phyloP scores from a whole-genome alignment of 2,888 invertebrate species.

The Caenorhabditis sp. region DNA sequence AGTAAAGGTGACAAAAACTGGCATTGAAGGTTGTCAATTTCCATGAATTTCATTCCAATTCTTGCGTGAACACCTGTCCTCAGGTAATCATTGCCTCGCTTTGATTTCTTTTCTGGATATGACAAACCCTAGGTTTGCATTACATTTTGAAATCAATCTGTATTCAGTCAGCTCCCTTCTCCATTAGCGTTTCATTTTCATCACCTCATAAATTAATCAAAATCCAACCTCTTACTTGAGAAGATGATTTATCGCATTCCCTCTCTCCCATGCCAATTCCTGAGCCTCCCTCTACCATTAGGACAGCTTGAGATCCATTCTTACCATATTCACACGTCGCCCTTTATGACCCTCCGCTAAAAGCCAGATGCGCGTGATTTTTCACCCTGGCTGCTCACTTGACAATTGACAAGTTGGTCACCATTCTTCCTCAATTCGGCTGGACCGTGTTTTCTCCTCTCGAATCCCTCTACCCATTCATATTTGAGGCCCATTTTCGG shows the following conservation, averaged over 20 bases:
- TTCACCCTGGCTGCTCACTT: constrained; percentile 52
- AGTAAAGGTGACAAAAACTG: constrained; percentile 11
- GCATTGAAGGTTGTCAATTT: constrained; percentile 49
- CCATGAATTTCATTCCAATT: constrained; percentile 50
- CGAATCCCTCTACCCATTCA: constrained; percentile 1
- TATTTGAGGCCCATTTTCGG: constrained; percentile 54
- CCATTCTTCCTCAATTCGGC: constrained; percentile 22
- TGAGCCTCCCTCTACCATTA: constrained; percentile 23
- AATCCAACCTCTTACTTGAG: constrained; percentile 45
- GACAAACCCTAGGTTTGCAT: neutral
- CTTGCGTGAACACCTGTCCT: constrained; percentile 59
- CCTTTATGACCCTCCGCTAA: constrained; percentile 23
- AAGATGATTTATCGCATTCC: constrained; percentile 53
- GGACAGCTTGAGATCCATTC: constrained; percentile 48
- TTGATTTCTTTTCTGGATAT: neutral
- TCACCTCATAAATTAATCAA: constrained; percentile 63
- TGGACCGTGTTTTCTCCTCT: constrained; percentile 30
- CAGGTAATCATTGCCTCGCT: constrained; percentile 28
- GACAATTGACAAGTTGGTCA: constrained; percentile 13
- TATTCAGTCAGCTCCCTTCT: neutral
- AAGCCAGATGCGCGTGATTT: constrained; percentile 67
- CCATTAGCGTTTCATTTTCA: constrained; percentile 1
- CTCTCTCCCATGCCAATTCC: constrained; percentile 34
- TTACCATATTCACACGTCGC: constrained; percentile 57
- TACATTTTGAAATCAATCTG: constrained; percentile 34